Conservation (phyloP, 1,140 invertebrate species). For the Ridgeia piscesae region DNA sequence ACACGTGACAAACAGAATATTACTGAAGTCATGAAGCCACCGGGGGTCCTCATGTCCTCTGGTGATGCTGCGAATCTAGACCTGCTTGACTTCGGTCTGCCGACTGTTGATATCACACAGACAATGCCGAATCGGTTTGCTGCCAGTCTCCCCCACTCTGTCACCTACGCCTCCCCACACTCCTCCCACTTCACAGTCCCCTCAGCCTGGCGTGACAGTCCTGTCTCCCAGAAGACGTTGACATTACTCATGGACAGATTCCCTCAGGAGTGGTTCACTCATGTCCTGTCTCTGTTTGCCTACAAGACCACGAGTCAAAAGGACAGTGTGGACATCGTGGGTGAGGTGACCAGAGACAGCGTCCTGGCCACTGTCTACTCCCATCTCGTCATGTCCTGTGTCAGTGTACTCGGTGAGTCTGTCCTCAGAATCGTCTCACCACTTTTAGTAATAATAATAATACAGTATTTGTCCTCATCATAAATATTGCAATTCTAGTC, state of each 20-base stretch:
- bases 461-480: too few species aligned
- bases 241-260: not conserved
- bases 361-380: conserved; percentile 48
- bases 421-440: not conserved
- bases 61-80: conserved; percentile 44
- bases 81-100: conserved; percentile 49
- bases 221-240: conserved; percentile 16
- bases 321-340: conserved; percentile 37
- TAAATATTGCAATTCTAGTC: too few species aligned
- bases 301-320: not conserved
- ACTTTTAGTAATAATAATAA: not conserved
- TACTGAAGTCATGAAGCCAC: conserved; percentile 19
- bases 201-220: not conserved
- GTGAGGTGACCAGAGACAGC: conserved; percentile 43
- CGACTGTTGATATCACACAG: conserved; percentile 37
- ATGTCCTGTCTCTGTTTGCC: not conserved
- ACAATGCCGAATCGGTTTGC: not conserved
- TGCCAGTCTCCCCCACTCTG: not conserved
- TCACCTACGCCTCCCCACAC: not conserved
- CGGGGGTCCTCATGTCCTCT: conserved; percentile 32
- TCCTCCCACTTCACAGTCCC: not conserved
- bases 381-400: conserved; percentile 53
- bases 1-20: not conserved
- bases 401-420: conserved; percentile 24
- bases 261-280: not conserved